These are phyloP conservation scores for Lonchura striata DNA, from an alignment of 2,113 vertebrate genomes.

Conservation along the genomic window DNA sequence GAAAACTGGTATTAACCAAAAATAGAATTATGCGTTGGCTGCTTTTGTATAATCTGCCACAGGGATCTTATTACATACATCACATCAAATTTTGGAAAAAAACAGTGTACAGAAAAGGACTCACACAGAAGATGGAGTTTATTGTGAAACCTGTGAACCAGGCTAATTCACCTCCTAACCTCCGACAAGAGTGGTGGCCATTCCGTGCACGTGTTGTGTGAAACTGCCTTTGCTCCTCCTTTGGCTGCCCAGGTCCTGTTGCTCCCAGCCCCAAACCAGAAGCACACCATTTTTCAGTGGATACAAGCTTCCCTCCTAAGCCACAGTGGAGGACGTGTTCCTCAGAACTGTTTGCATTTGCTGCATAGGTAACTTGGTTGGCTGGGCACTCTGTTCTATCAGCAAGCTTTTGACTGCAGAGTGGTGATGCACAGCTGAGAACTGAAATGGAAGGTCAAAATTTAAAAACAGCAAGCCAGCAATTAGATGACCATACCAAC, in stretches of 20 bases:
- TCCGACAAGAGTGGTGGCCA: neutral
- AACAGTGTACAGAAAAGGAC: neutral
- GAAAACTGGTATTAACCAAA: neutral
- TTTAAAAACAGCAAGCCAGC: neutral
- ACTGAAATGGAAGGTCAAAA: neutral
- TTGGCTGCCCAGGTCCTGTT: neutral
- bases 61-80: neutral
- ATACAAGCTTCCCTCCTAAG: neutral
- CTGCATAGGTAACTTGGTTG: neutral
- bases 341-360: neutral
- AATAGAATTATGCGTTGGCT: neutral
- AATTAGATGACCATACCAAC: neutral
- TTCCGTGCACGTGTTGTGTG: neutral
- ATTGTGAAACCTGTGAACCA: neutral
- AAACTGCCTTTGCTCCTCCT: neutral
- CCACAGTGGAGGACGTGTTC: fast-evolving
- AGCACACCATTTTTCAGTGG: neutral
- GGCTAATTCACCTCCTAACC: neutral
- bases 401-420: neutral
- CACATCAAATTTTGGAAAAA: neutral
- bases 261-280: neutral
- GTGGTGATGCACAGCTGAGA: neutral
- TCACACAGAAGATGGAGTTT: neutral
- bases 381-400: neutral
- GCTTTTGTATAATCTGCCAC: neutral